Conservation (phyloP, 1,140 invertebrate genomes). For the Drosophila rufa region DNA sequence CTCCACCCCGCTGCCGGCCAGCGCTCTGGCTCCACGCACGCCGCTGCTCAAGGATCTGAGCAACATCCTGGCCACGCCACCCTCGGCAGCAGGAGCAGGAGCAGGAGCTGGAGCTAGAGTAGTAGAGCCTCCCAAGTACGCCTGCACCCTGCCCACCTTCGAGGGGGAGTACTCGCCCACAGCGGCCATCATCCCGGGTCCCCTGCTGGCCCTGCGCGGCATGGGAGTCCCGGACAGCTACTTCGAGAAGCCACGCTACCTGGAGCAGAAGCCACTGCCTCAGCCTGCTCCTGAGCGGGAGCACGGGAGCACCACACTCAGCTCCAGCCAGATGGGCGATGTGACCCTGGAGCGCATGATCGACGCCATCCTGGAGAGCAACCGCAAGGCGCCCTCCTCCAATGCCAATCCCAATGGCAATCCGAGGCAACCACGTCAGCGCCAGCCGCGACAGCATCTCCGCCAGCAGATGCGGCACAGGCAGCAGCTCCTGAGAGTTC, state of each 20-base stretch:
- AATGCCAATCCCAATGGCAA: slow-evolving; percentile 2
- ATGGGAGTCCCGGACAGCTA: slow-evolving; percentile 81
- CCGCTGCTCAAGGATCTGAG: slow-evolving; percentile 72
- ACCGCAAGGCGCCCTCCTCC: slow-evolving; percentile 47
- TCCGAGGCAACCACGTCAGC: slow-evolving; percentile 7
- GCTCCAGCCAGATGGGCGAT: slow-evolving; percentile 81
- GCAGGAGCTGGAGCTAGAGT: background rate
- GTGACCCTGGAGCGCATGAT: slow-evolving; percentile 83
- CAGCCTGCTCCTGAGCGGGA: slow-evolving; percentile 15
- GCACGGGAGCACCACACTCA: slow-evolving; percentile 36
- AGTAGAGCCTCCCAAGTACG: slow-evolving; percentile 30
- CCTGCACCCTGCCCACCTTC: slow-evolving; percentile 69
- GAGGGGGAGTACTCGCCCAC: slow-evolving; percentile 80
- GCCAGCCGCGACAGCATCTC: slow-evolving; percentile 24
- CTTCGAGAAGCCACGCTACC: slow-evolving; percentile 82
- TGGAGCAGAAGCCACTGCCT: slow-evolving; percentile 50
- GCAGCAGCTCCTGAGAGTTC: slow-evolving; percentile 8
- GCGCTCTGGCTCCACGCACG: slow-evolving; percentile 27
- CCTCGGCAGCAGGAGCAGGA: background rate
- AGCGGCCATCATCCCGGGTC: slow-evolving; percentile 66
- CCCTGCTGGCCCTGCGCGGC: slow-evolving; percentile 76
- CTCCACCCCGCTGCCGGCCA: slow-evolving; percentile 72
- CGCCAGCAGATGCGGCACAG: slow-evolving; percentile 18
- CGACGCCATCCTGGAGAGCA: slow-evolving; percentile 82
- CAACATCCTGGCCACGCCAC: slow-evolving; percentile 61